These are phyloP conservation scores for Adelognathus sp. DNA, from an alignment of 2,888 invertebrate species.

Conservation along the genomic window DNA sequence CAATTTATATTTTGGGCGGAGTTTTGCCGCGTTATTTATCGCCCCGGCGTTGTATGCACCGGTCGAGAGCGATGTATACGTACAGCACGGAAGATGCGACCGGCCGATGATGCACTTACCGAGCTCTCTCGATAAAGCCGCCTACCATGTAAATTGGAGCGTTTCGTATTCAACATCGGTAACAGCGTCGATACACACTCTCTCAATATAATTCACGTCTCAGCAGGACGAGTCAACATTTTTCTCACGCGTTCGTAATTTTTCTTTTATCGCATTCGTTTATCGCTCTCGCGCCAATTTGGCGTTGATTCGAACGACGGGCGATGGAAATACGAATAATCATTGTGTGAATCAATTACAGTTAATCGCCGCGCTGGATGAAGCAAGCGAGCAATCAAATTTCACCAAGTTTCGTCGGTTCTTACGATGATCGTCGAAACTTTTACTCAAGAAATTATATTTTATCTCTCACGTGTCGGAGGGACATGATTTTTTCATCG, in stretches of 20 bases:
- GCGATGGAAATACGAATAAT: not conserved
- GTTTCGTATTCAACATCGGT: conserved; percentile 26
- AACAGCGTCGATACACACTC: conserved; percentile 17
- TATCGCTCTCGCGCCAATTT: not conserved
- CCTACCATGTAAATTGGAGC: conserved; percentile 72
- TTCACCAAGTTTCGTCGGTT: not conserved
- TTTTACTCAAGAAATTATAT: not conserved
- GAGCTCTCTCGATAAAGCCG: conserved; percentile 58
- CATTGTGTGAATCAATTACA: not conserved
- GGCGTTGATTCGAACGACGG: not conserved
- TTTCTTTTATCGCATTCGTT: not conserved
- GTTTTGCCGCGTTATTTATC: conserved; percentile 74
- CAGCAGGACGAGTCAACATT: not conserved
- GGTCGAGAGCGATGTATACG: not conserved
- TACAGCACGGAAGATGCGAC: conserved; percentile 28
- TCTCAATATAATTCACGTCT: conserved; percentile 15
- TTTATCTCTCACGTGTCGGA: not conserved
- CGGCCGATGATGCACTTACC: conserved; percentile 39
- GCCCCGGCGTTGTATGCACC: conserved; percentile 48
- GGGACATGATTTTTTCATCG: not conserved
- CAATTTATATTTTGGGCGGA: conserved; percentile 79
- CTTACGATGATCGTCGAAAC: not conserved
- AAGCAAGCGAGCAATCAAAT: not conserved
- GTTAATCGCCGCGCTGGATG: not conserved
- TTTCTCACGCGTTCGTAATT: conserved; percentile 15